A percentile compares a stretch with the other conserved stretches of the same genome.
Conservation (phyloP, 2,888 invertebrate species). For the Adela reaumurella region DNA sequence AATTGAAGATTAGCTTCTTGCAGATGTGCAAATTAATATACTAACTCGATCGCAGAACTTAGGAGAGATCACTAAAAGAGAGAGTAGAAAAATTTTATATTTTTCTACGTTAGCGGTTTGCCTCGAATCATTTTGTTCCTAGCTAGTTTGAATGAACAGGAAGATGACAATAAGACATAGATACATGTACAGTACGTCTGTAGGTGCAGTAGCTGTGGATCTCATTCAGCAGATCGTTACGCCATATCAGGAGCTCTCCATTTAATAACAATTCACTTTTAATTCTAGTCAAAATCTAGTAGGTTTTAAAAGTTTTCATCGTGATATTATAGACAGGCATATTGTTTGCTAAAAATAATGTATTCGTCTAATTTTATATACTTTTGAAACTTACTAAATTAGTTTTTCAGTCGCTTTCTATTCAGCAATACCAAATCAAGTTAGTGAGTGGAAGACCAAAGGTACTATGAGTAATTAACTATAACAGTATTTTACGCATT, state of each 20-base stretch:
- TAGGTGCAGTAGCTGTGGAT: no score
- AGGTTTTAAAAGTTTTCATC: background rate
- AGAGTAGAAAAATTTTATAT: background rate
- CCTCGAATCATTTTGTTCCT: background rate
- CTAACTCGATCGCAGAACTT: background rate
- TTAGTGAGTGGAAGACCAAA: background rate
- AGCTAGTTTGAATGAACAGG: no score
- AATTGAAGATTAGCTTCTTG: background rate
- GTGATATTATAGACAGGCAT: background rate
- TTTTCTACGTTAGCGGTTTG: background rate
- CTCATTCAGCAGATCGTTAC: background rate
- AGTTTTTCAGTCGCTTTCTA: background rate
- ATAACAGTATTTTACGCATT: background rate
- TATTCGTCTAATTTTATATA: background rate
- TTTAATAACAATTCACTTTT: background rate
- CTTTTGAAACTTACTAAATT: background rate
- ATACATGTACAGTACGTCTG: no score
- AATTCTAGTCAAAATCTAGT: background rate
- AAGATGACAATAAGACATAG: no score
- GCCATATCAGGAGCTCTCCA: background rate
- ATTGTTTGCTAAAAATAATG: background rate
- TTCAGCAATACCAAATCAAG: background rate
- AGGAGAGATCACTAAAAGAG: no score
- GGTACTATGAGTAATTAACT: background rate
- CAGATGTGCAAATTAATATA: background rate